A percentile compares a stretch with the other conserved stretches of the same genome.
phyloP scores from a whole-genome alignment of 2,888 invertebrate species.

The Cabera pusaria region DNA sequence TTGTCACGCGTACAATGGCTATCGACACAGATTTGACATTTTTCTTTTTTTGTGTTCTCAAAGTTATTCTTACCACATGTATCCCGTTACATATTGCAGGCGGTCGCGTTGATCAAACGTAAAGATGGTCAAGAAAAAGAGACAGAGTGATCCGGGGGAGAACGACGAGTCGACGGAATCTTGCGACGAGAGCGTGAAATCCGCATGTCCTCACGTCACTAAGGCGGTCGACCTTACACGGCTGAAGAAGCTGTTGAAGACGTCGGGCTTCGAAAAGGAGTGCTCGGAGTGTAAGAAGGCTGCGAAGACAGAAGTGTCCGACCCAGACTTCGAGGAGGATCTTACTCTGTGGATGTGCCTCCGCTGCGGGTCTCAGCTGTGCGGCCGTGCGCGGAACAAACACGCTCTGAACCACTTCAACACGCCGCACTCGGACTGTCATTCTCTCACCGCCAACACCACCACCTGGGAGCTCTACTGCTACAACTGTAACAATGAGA shows the following conservation, averaged over 20 bases:
- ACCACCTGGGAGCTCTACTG: conserved; percentile 90
- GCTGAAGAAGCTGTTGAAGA: conserved; percentile 83
- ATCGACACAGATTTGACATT: conserved; percentile 81
- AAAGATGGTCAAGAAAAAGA: conserved; percentile 89
- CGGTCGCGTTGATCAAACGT: conserved; percentile 57
- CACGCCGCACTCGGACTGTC: conserved; percentile 89
- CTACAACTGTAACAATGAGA: conserved; percentile 89
- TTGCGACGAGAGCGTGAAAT: conserved; percentile 86
- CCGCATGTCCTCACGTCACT: conserved; percentile 87
- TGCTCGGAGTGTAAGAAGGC: conserved; percentile 84
- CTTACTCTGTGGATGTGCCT: conserved; percentile 90
- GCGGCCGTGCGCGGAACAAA: conserved; percentile 86
- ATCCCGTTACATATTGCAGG: conserved; percentile 80
- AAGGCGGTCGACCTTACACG: conserved; percentile 86
- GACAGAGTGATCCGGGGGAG: conserved; percentile 86
- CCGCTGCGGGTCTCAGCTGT: conserved; percentile 90
- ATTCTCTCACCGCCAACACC: conserved; percentile 89
- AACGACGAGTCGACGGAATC: conserved; percentile 89
- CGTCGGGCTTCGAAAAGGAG: conserved; percentile 76
- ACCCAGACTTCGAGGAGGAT: conserved; percentile 78
- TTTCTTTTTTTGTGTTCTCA: conserved; percentile 77
- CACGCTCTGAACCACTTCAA: conserved; percentile 90
- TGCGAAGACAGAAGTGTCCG: conserved; percentile 59
- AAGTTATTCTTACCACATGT: conserved; percentile 78
- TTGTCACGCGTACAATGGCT: conserved; percentile 82